A percentile compares a stretch with the other conserved stretches of the same genome.
Conservation (phyloP, 2,797 vertebrate genomes). For the Peromyscus attwateri region DNA sequence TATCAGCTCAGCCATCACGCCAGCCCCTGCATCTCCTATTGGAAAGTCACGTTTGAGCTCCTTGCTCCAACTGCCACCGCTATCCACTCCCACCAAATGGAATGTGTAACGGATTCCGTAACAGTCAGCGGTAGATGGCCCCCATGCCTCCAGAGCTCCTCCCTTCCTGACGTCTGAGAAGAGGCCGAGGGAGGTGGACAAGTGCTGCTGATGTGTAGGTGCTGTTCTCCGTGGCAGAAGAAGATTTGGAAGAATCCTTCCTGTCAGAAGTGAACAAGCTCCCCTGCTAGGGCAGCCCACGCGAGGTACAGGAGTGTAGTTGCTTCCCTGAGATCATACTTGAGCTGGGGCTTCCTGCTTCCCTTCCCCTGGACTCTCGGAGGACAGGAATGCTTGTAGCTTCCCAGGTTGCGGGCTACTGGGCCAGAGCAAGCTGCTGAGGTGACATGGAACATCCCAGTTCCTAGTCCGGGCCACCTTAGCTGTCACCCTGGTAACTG, state of each 20-base stretch:
- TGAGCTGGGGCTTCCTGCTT: neutral
- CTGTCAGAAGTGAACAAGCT: neutral
- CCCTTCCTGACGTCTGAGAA: neutral
- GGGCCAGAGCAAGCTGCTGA: neutral
- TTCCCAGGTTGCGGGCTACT: neutral
- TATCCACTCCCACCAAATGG: neutral
- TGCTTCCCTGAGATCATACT: neutral
- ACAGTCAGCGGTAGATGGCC: fast-evolving
- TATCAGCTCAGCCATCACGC: neutral
- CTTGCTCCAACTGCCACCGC: neutral
- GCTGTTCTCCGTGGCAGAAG: neutral
- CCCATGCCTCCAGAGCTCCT: too few relatives aligned
- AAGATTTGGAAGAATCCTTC: too few relatives aligned
- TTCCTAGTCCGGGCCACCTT: neutral
- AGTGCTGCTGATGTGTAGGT: too few relatives aligned
- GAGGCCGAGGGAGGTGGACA: neutral
- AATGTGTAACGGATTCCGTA: neutral
- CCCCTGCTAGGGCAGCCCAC: neutral
- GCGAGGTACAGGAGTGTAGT: fast-evolving
- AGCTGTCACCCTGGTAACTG: neutral
- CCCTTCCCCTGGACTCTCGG: neutral
- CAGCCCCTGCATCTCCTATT: neutral
- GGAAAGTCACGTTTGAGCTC: neutral
- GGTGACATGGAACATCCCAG: neutral
- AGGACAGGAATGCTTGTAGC: neutral